Evolutionary conservation across 2,888 invertebrate species (phyloP).

Genomic region (Xestia rhomboidea): DNA sequence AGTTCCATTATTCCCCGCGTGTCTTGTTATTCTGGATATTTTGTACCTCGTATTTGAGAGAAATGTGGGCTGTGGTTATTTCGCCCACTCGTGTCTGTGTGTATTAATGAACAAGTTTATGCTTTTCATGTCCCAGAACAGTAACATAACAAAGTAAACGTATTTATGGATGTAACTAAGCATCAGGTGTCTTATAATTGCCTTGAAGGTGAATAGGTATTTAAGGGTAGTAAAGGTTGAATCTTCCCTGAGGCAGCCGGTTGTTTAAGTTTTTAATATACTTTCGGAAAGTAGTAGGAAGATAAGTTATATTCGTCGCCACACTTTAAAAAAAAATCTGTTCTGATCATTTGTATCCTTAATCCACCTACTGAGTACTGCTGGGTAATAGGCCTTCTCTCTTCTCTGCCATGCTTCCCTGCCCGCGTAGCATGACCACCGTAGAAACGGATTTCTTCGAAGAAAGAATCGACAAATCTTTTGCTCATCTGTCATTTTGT

Average conservation of each 20-base stretch:
- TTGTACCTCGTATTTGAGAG: not conserved
- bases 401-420: too few relatives aligned
- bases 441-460: too few relatives aligned
- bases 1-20: not conserved
- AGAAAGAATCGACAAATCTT: too few relatives aligned
- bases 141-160: conserved; percentile 15
- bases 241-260: not conserved
- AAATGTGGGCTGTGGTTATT: not conserved
- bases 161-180: conserved; percentile 1
- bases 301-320: not conserved
- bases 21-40: not conserved
- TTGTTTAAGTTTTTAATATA: not conserved
- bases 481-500: too few relatives aligned
- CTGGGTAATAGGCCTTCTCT: too few relatives aligned
- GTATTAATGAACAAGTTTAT: conserved; percentile 12
- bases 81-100: conserved; percentile 1
- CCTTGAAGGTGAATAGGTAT: not conserved
- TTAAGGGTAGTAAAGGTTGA: not conserved
- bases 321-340: not conserved
- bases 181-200: not conserved
- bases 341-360: not conserved
- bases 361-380: not conserved
- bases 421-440: too few relatives aligned
- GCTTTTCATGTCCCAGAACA: conserved; percentile 14
- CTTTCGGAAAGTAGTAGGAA: not conserved